These are phyloP conservation scores for Heteronetta atricapilla DNA, from an alignment of 2,113 vertebrate species.

Conservation along the genomic window DNA sequence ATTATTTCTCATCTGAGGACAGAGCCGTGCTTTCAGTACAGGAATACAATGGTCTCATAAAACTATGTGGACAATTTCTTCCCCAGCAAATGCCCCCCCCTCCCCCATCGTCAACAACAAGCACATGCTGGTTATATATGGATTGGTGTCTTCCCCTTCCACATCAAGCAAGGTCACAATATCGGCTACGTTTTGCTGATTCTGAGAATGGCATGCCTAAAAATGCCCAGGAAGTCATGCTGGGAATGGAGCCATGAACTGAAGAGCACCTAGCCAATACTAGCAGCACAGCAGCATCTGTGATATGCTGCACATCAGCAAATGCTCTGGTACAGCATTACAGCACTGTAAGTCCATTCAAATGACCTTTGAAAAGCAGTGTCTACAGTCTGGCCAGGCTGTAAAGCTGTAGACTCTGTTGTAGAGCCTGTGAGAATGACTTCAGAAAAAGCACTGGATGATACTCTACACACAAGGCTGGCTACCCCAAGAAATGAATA, in stretches of 20 bases:
- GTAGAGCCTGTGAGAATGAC: neutral
- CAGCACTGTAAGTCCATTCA: neutral
- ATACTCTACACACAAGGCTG: neutral
- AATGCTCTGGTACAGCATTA: accelerated
- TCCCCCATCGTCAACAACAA: neutral
- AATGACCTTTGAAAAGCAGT: neutral
- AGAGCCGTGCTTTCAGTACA: neutral
- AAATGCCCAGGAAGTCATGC: neutral
- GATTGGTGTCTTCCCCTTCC: neutral
- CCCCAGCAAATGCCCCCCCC: neutral
- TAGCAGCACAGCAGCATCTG: neutral
- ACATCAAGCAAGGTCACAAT: neutral
- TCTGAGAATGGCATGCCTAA: neutral
- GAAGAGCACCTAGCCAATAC: neutral
- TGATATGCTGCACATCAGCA: neutral
- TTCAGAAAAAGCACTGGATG: neutral
- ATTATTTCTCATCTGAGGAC: neutral
- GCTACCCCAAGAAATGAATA: neutral
- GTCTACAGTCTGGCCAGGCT: neutral
- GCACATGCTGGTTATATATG: neutral
- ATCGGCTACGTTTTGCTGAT: neutral
- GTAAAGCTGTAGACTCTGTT: neutral
- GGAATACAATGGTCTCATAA: neutral
- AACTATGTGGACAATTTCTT: neutral
- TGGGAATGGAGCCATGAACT: neutral